Evolutionary conservation across 1,140 invertebrate genomes (phyloP).

Genomic region (Cataglyphis hispanica): DNA sequence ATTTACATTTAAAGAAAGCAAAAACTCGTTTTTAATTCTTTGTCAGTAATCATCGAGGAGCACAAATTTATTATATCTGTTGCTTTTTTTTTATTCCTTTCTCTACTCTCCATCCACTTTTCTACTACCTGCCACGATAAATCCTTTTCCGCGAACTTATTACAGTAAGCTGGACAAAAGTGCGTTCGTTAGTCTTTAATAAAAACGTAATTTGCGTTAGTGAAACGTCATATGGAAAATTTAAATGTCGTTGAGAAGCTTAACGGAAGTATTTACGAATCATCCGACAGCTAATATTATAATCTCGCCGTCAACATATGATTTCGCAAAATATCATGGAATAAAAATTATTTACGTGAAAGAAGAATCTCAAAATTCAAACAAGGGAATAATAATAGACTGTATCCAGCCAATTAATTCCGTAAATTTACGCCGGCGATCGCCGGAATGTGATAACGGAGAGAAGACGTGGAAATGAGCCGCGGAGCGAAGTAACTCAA

Average conservation of each 20-base stretch:
- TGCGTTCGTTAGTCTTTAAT: slow-evolving; percentile 53
- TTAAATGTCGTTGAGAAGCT: slow-evolving; percentile 43
- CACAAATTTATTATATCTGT: slow-evolving; percentile 29
- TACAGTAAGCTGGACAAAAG: slow-evolving; percentile 52
- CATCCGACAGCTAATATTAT: slow-evolving; percentile 24
- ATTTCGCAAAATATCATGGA: background rate
- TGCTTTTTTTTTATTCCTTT: background rate
- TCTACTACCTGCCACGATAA: slow-evolving; percentile 35
- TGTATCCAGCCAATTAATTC: slow-evolving; percentile 19
- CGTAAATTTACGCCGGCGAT: background rate
- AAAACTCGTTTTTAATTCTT: background rate
- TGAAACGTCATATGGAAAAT: slow-evolving; percentile 51
- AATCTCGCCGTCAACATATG: slow-evolving; percentile 19
- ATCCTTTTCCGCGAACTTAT: slow-evolving; percentile 50
- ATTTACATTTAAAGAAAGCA: background rate
- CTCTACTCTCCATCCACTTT: background rate
- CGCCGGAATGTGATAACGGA: slow-evolving; percentile 6
- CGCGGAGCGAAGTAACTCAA: slow-evolving; percentile 21
- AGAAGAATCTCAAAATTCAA: background rate
- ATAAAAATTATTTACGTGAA: slow-evolving; percentile 6
- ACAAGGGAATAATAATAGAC: background rate
- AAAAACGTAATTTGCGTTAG: slow-evolving; percentile 49
- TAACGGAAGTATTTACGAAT: slow-evolving; percentile 47
- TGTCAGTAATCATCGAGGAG: background rate
- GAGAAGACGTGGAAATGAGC: slow-evolving; percentile 24